A percentile compares a stretch with the other conserved stretches of the same genome.
Evolutionary conservation across 2,113 vertebrate species (phyloP).

Genomic region (Anguilla rostrata): DNA sequence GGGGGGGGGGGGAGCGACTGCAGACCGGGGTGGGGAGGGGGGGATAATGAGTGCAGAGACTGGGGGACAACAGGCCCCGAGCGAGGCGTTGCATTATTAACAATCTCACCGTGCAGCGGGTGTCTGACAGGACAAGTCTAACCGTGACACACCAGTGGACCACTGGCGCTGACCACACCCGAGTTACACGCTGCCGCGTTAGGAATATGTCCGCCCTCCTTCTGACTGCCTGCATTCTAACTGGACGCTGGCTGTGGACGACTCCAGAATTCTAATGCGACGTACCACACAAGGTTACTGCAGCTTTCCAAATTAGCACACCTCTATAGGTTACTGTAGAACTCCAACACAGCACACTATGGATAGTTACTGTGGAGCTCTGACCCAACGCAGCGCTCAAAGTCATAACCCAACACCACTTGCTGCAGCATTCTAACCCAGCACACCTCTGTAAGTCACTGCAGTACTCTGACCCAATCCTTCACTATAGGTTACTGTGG

Average conservation of each 20-base stretch:
- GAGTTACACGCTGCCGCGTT: background rate
- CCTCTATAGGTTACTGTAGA: background rate
- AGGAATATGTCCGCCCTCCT: background rate
- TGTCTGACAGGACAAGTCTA: background rate
- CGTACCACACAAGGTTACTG: background rate
- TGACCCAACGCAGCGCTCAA: background rate
- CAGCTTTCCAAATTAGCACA: background rate
- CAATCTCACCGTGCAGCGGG: background rate
- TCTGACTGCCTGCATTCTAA: background rate
- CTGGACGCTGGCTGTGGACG: background rate
- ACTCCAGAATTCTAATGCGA: background rate
- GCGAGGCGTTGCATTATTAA: background rate
- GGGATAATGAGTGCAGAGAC: too few relatives aligned
- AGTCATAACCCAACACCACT: background rate
- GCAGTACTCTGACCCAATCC: background rate
- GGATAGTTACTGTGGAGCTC: background rate
- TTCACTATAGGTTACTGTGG: background rate
- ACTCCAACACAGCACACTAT: background rate
- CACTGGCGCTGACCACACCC: background rate
- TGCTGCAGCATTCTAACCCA: background rate
- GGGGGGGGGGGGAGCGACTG: too few relatives aligned
- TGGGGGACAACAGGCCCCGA: too few relatives aligned
- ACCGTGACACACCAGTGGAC: background rate
- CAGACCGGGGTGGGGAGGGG: too few relatives aligned
- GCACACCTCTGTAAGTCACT: background rate